Evolutionary conservation across 1,140 invertebrate genomes (phyloP).

Genomic region (Drosophila kepulauana): DNA sequence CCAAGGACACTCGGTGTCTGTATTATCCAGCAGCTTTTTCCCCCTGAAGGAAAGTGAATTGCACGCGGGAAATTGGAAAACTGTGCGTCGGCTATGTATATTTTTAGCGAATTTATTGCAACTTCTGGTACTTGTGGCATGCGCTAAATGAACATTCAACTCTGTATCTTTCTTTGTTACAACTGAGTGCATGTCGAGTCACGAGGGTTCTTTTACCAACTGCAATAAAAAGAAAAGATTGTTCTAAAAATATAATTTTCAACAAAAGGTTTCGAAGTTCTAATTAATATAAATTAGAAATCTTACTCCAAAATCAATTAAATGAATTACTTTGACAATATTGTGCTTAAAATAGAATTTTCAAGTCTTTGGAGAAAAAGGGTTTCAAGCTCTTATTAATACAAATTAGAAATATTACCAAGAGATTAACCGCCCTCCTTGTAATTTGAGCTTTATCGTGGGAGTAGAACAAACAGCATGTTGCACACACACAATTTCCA

Average conservation of each 20-base stretch:
- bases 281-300: too few relatives aligned
- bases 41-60: not conserved
- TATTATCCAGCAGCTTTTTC: not conserved
- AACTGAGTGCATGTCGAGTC: not conserved
- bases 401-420: conserved; percentile 5
- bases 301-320: too few relatives aligned
- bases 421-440: conserved; percentile 9
- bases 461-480: not conserved
- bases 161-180: conserved; percentile 5
- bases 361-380: not conserved
- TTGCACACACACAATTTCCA: conserved; percentile 7
- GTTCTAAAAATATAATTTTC: too few relatives aligned
- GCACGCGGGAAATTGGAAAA: conserved; percentile 40
- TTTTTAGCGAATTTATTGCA: conserved; percentile 55
- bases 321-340: not conserved
- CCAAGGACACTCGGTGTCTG: not conserved
- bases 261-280: too few relatives aligned
- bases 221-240: not conserved
- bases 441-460: not conserved
- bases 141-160: conserved; percentile 42
- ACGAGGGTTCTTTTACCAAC: not conserved
- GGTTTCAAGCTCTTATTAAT: not conserved
- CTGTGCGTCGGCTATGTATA: conserved; percentile 33
- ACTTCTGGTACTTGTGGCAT: conserved; percentile 46
- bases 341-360: not conserved